Conservation (phyloP, 2,113 vertebrate species). For the Ciconia maguari region DNA sequence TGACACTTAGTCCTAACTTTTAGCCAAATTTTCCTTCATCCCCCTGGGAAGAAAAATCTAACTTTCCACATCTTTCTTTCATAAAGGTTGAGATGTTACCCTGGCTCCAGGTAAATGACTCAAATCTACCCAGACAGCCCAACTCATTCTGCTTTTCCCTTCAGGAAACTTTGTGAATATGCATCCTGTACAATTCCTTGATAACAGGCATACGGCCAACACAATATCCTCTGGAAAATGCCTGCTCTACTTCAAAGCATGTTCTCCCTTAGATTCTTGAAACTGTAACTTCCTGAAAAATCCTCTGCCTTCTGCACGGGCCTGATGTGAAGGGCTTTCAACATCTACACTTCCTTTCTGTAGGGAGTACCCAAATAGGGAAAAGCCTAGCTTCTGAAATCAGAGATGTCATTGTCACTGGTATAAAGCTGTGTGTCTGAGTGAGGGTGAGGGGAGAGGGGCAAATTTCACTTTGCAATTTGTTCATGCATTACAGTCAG, state of each 20-base stretch:
- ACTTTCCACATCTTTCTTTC: not conserved
- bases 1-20: not conserved
- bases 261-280: not conserved
- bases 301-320: not conserved
- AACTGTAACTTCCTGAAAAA: not conserved
- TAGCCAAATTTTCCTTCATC: not conserved
- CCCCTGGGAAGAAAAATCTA: not conserved
- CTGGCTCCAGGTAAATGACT: not conserved
- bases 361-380: not conserved
- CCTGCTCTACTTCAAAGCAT: not conserved
- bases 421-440: not conserved
- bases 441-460: not conserved
- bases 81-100: not conserved
- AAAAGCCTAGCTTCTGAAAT: not conserved
- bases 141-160: not conserved
- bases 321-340: not conserved
- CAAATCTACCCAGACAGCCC: not conserved
- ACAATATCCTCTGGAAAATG: conserved; percentile 24
- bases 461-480: not conserved
- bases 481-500: not conserved
- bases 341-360: not conserved
- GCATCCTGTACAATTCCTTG: conserved; percentile 7
- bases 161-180: conserved; percentile 23
- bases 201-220: not conserved
- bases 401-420: not conserved